Evolutionary conservation across 2,113 vertebrate genomes (phyloP).

Genomic region (Cettia cetti): DNA sequence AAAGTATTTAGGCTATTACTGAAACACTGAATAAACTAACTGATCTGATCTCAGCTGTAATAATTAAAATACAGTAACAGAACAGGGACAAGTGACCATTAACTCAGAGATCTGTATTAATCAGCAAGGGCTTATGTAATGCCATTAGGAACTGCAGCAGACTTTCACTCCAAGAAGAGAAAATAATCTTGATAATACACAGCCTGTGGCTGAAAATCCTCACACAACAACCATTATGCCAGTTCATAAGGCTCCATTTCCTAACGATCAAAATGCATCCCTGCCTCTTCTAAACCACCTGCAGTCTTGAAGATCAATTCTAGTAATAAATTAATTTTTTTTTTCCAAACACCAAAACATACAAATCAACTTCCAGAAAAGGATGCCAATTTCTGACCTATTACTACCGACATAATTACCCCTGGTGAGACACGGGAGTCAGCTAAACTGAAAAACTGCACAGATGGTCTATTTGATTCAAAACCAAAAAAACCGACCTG

Average conservation of each 20-base stretch:
- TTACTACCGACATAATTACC: neutral
- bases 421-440: neutral
- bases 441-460: neutral
- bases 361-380: neutral
- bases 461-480: neutral
- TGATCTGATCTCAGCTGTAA: neutral
- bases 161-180: neutral
- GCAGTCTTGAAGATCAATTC: neutral
- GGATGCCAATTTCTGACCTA: neutral
- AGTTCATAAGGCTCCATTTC: neutral
- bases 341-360: neutral
- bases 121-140: neutral
- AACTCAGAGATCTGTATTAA: neutral
- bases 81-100: neutral
- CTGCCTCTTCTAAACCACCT: neutral
- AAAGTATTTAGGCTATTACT: neutral
- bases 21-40: neutral
- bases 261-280: fast-evolving
- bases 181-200: neutral
- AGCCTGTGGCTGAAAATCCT: neutral
- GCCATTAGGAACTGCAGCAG: neutral
- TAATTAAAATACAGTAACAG: neutral
- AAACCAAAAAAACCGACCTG: neutral
- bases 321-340: neutral
- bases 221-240: neutral